Conservation (phyloP, 2,113 vertebrate genomes). For the Eptesicus fuscus region DNA sequence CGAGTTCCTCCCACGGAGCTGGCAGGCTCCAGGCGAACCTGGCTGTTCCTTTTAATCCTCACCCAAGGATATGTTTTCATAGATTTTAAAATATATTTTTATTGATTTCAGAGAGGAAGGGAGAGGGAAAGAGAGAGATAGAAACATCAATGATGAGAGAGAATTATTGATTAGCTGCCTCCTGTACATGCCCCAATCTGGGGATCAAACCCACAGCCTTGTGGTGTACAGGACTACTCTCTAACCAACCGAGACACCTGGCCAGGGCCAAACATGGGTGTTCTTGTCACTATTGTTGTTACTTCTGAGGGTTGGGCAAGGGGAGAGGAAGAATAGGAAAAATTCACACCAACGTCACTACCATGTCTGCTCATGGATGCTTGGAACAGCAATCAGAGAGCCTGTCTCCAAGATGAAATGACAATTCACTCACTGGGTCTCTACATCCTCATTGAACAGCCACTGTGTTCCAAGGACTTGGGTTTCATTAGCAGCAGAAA, state of each 20-base stretch:
- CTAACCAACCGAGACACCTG: background rate
- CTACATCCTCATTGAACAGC: background rate
- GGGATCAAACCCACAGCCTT: background rate
- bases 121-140: too few relatives aligned
- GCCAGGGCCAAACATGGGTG: accelerated
- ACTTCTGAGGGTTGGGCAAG: background rate
- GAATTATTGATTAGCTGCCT: background rate
- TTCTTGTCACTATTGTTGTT: background rate
- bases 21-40: accelerated
- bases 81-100: background rate
- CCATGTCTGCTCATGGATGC: background rate
- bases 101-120: too few relatives aligned
- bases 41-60: background rate
- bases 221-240: background rate
- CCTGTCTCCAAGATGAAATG: background rate
- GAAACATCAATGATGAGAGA: too few relatives aligned
- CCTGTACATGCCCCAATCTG: background rate
- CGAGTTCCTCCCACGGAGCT: background rate
- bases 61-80: background rate
- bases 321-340: background rate
- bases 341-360: background rate
- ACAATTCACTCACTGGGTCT: background rate
- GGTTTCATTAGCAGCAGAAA: background rate
- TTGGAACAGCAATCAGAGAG: background rate
- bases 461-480: background rate